Percentiles rank a stretch among this genome's conserved stretches.
Conservation (phyloP, 2,113 vertebrate genomes). For the Chrysemys picta region DNA sequence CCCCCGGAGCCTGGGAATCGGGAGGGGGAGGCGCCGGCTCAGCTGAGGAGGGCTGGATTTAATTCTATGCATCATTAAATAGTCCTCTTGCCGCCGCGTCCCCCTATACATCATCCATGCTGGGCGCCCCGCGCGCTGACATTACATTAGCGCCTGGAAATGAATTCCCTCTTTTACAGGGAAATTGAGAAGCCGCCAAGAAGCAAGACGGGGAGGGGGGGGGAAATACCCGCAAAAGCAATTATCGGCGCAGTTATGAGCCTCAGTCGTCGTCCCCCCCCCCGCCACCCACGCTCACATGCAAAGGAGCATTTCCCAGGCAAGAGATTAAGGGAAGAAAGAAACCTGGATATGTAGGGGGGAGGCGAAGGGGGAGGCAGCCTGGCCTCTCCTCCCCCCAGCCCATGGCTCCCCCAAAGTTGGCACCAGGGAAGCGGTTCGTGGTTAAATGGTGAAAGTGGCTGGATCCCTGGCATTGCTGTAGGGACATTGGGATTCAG, state of each 20-base stretch:
- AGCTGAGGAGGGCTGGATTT: slow-evolving; percentile 96
- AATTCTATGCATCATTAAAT: slow-evolving; percentile 99
- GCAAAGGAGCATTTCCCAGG: slow-evolving; percentile 77
- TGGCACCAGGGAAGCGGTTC: slow-evolving; percentile 19
- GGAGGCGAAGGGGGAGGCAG: slow-evolving; percentile 56
- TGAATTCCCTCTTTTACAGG: slow-evolving; percentile 97
- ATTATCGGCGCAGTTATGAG: slow-evolving; percentile 78
- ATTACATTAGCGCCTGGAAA: slow-evolving; percentile 98
- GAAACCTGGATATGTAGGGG: slow-evolving; percentile 75
- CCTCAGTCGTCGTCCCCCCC: slow-evolving; percentile 47
- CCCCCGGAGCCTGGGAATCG: slow-evolving; percentile 74
- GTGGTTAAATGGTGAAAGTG: slow-evolving; percentile 73
- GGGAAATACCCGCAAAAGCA: slow-evolving; percentile 53
- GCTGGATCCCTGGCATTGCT: slow-evolving; percentile 64
- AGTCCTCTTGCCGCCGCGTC: slow-evolving; percentile 96
- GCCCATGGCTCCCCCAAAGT: slow-evolving; percentile 20
- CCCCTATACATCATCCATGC: slow-evolving; percentile 98
- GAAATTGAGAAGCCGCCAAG: slow-evolving; percentile 95
- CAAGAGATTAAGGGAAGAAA: slow-evolving; percentile 77
- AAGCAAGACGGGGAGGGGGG: slow-evolving; percentile 73
- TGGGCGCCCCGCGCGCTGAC: slow-evolving; percentile 97
- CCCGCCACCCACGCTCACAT: slow-evolving; percentile 65
- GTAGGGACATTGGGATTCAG: slow-evolving; percentile 65
- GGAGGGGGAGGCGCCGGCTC: slow-evolving; percentile 86
- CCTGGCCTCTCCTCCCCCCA: slow-evolving; percentile 30